A percentile compares a stretch with the other conserved stretches of the same genome.
Conservation (phyloP, 2,888 invertebrate genomes). For the Dorcus hopei region DNA sequence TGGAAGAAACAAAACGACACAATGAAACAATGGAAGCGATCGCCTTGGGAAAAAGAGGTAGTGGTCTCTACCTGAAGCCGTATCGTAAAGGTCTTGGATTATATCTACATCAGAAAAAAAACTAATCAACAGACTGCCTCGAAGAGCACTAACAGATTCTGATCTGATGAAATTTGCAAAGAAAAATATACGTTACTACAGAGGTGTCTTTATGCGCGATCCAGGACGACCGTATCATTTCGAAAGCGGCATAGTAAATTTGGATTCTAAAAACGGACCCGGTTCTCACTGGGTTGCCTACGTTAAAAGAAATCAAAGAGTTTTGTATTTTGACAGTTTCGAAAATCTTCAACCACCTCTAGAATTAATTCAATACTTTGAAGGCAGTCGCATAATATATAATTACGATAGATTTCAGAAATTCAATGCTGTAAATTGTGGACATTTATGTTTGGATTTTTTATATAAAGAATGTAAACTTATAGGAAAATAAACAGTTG, state of each 20-base stretch:
- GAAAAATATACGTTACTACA: too few relatives aligned
- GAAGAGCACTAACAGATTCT: constrained; percentile 23
- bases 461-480: not conserved
- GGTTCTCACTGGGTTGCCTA: constrained; percentile 44
- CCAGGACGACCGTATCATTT: too few relatives aligned
- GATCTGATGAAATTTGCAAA: constrained; percentile 24
- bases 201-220: too few relatives aligned
- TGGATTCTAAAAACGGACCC: too few relatives aligned
- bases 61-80: constrained; percentile 26
- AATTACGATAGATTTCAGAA: constrained; percentile 7
- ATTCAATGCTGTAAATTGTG: constrained; percentile 11
- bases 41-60: constrained; percentile 9
- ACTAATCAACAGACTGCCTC: constrained; percentile 24
- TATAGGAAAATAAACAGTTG: too few relatives aligned
- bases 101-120: constrained; percentile 22
- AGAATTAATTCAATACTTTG: constrained; percentile 13
- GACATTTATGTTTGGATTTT: constrained; percentile 9
- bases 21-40: constrained; percentile 31
- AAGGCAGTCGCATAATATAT: constrained; percentile 1
- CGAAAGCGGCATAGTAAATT: too few relatives aligned
- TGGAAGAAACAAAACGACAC: constrained; percentile 30
- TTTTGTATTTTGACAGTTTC: constrained; percentile 31
- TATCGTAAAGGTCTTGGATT: constrained; percentile 29
- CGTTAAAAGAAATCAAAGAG: constrained; percentile 31
- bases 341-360: constrained; percentile 11